Percentiles rank a stretch among this genome's conserved stretches.
Conservation (phyloP, 2,888 invertebrate genomes). For the Brenthis daphne region DNA sequence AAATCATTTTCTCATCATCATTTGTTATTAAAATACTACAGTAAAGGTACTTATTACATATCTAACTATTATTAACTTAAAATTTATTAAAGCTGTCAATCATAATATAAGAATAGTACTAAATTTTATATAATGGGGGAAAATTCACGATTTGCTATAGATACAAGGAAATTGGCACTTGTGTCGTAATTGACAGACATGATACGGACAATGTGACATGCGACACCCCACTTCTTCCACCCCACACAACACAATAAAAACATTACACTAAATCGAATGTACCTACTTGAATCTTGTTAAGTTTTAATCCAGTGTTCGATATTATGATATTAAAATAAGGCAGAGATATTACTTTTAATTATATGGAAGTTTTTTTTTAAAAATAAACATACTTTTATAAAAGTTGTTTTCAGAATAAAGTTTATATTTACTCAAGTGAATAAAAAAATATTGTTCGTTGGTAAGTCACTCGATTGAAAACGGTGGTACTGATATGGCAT, state of each 20-base stretch:
- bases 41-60: neutral
- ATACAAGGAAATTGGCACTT: constrained; percentile 59
- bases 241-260: constrained; percentile 69
- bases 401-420: too few species aligned
- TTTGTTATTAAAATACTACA: neutral
- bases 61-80: neutral
- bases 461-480: too few species aligned
- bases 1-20: neutral
- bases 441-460: too few species aligned
- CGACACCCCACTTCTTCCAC: constrained; percentile 59
- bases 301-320: constrained; percentile 22
- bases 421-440: too few species aligned
- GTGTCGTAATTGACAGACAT: constrained; percentile 65
- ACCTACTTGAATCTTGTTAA: constrained; percentile 31
- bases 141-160: constrained; percentile 47
- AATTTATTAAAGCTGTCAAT: neutral
- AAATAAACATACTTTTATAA: too few species aligned
- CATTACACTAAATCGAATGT: constrained; percentile 48
- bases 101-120: constrained; percentile 1
- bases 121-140: constrained; percentile 29
- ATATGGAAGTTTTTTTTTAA: too few species aligned
- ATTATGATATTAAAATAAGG: too few species aligned
- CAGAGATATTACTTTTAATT: too few species aligned
- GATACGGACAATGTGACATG: constrained; percentile 68
- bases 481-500: too few species aligned